Conservation (phyloP, 1,140 invertebrate species). For the Anagrus nilaparvatae region DNA sequence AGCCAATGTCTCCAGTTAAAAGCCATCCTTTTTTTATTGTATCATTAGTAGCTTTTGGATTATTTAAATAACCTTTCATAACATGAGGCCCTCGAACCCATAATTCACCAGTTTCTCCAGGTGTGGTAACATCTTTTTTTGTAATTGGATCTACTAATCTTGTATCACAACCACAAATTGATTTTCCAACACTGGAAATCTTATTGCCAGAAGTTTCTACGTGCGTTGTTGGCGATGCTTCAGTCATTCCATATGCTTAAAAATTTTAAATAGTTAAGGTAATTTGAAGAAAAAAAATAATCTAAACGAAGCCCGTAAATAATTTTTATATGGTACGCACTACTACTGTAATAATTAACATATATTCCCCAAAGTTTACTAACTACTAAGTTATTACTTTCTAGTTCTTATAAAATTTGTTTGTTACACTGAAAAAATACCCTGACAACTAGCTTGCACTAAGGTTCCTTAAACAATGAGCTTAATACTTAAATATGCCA, state of each 20-base stretch:
- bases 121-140: slow-evolving; percentile 32
- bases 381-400: too few relatives aligned
- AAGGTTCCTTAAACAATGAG: too few relatives aligned
- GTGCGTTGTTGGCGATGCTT: slow-evolving; percentile 40
- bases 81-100: slow-evolving; percentile 56
- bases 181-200: slow-evolving; percentile 43
- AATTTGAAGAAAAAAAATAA: too few relatives aligned
- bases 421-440: too few relatives aligned
- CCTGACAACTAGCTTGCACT: too few relatives aligned
- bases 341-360: too few relatives aligned
- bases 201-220: slow-evolving; percentile 31
- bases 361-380: too few relatives aligned
- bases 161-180: slow-evolving; percentile 44
- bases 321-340: neutral
- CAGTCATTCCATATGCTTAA: slow-evolving; percentile 47
- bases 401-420: neutral
- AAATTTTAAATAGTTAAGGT: slow-evolving; percentile 1
- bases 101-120: slow-evolving; percentile 51
- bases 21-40: slow-evolving; percentile 64
- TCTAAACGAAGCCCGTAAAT: too few relatives aligned
- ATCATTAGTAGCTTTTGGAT: slow-evolving; percentile 60
- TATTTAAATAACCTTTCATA: slow-evolving; percentile 66
- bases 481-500: too few relatives aligned
- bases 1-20: slow-evolving; percentile 73
- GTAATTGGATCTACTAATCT: slow-evolving; percentile 47